A percentile compares a stretch with the other conserved stretches of the same genome.
Evolutionary conservation across 2,888 invertebrate genomes (phyloP).

Genomic region (Drosophila atripex): DNA sequence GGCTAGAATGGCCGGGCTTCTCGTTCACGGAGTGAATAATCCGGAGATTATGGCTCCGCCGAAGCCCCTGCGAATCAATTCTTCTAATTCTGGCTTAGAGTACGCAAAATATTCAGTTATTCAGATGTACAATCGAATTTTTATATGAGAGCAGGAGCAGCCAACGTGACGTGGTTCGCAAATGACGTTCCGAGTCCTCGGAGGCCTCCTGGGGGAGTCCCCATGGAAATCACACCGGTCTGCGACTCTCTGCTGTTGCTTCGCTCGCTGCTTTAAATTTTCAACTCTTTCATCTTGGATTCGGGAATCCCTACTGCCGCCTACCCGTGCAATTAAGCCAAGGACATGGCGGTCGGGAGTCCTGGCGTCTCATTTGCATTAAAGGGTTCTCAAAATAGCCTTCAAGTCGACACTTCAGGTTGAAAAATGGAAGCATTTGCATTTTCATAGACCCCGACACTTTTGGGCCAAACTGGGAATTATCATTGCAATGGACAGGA

Average conservation of each 20-base stretch:
- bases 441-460: constrained; percentile 45
- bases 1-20: constrained; percentile 19
- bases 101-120: constrained; percentile 6
- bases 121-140: not conserved
- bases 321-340: constrained; percentile 12
- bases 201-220: constrained; percentile 3
- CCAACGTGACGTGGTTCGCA: constrained; percentile 28
- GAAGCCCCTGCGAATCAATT: constrained; percentile 23
- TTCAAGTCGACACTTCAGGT: constrained; percentile 6
- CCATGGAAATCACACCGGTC: constrained; percentile 32
- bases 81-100: constrained; percentile 29
- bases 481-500: constrained; percentile 34
- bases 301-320: not conserved
- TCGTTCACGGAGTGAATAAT: constrained; percentile 25
- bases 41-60: constrained; percentile 27
- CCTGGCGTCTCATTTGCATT: constrained; percentile 33
- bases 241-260: not conserved
- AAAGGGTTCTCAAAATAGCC: constrained; percentile 26
- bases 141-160: not conserved
- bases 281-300: constrained; percentile 19
- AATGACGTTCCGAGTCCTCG: constrained; percentile 5
- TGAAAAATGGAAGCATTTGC: constrained; percentile 31
- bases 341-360: not conserved
- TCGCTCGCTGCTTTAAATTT: not conserved
- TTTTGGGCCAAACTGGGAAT: constrained; percentile 19